These are phyloP conservation scores for Carterocephalus palaemon DNA, from an alignment of 2,888 invertebrate species.

Conservation along the genomic window DNA sequence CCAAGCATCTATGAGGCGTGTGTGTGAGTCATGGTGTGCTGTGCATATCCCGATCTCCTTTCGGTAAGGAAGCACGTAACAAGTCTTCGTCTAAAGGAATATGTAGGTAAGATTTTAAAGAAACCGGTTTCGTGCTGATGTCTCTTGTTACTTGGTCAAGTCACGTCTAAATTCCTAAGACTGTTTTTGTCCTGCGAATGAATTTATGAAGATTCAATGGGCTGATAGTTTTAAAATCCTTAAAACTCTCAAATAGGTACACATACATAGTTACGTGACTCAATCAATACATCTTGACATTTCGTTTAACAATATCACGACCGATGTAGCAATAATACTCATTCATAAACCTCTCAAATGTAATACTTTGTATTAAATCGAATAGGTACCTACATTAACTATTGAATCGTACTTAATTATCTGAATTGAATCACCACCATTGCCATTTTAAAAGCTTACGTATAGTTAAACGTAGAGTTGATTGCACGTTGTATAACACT, in stretches of 20 bases:
- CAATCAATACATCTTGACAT: slow-evolving; percentile 1
- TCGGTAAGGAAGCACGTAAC: no score
- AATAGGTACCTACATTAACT: background rate
- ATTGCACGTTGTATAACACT: no score
- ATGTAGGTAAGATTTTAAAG: slow-evolving; percentile 8
- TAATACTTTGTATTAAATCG: background rate
- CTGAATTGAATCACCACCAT: no score
- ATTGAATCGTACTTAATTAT: background rate
- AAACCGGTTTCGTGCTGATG: slow-evolving; percentile 16
- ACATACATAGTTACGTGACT: background rate
- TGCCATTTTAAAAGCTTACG: no score
- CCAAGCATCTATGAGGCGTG: no score
- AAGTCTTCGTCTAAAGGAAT: slow-evolving; percentile 21
- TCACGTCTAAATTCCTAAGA: slow-evolving; percentile 11
- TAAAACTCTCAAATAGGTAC: no score
- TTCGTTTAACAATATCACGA: background rate
- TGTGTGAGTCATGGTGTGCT: no score
- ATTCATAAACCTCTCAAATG: slow-evolving; percentile 11
- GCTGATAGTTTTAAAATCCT: background rate
- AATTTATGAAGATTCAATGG: slow-evolving; percentile 5
- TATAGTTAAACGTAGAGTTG: no score
- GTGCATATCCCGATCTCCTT: no score
- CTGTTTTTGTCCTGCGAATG: slow-evolving; percentile 7
- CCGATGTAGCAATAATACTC: background rate
- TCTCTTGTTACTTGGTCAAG: slow-evolving; percentile 12